phyloP scores from a whole-genome alignment of 2,797 vertebrate species.

The Perodicticus potto region DNA sequence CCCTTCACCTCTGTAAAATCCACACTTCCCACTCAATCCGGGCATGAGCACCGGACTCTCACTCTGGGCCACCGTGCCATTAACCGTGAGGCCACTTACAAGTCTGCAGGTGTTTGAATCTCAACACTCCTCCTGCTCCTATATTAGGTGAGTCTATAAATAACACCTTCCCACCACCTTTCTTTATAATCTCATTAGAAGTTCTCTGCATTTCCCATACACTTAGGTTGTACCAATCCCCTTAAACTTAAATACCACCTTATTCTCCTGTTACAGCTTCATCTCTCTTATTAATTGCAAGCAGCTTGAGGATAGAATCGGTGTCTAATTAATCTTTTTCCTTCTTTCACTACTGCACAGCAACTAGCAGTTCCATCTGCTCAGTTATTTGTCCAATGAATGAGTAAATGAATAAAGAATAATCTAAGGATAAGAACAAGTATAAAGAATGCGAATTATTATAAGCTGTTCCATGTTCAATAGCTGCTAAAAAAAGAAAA shows the following conservation, averaged over 20 bases:
- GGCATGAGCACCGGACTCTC: background rate
- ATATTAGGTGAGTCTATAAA: background rate
- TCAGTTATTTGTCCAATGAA: background rate
- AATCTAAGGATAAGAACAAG: background rate
- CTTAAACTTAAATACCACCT: background rate
- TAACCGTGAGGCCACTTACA: background rate
- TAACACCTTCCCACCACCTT: background rate
- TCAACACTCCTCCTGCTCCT: background rate
- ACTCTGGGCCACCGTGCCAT: background rate
- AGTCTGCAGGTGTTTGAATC: background rate
- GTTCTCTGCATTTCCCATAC: background rate
- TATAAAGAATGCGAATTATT: background rate
- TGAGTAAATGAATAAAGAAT: background rate
- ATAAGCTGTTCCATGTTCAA: background rate
- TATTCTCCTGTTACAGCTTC: background rate
- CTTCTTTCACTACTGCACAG: background rate
- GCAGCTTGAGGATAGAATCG: background rate
- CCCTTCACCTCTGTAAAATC: background rate
- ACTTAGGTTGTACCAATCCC: background rate
- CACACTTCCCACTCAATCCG: background rate
- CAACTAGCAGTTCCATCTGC: background rate
- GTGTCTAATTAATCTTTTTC: background rate
- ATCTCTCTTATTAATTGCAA: background rate
- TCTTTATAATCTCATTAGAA: background rate
- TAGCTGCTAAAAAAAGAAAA: background rate